Evolutionary conservation across 1,140 invertebrate species (phyloP), one percentile per base, ranked within the genome.

Genomic region (Papilio polyxenes): DNA sequence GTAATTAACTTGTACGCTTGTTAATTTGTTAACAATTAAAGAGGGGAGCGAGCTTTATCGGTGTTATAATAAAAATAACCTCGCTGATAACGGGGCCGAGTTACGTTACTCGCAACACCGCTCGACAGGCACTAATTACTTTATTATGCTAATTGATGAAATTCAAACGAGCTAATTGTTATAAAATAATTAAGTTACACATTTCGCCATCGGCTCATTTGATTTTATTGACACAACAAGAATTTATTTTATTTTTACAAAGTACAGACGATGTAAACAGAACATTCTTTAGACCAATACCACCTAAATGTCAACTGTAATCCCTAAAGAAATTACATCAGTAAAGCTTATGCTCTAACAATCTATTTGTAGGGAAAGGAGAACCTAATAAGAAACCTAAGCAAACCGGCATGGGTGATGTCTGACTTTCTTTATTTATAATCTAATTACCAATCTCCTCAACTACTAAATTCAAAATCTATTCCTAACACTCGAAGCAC

Each of bases 71-170:
- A 72, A 65, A 72, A 72, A 72, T 72, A 72, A 72, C 65, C 65
- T 72, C 65, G 65, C 65, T 40, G 65, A 72, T 72, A 72, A 72
- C 65, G 65, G 31, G 65, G 65, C 65, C 65, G 31, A 5, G 65
- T 72, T 72, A 31, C 65, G 65, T 72, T 40, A 69, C 65, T 11
- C 23, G 31, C n/a, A 31, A 31, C 23, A 72, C 65, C 20, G 7
- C 31, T 23, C 20, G 8, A 37, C 37, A 72, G 11, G 65, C 65
- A 72, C 65, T 72, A 72, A 72, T 72, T 72, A 72, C 13, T 72
- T 72, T 72, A 72, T 72, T 72, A 72, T 72, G 65, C 65, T 72
- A 72, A 72, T 72, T 72, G 65, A 72, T 20, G 65, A 72, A 40
- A 15, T 72, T 72, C 65, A 37, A 72, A 72, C 65, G 65, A 72